Conservation (phyloP, 2,797 vertebrate species). For the Sebastes itinus region DNA sequence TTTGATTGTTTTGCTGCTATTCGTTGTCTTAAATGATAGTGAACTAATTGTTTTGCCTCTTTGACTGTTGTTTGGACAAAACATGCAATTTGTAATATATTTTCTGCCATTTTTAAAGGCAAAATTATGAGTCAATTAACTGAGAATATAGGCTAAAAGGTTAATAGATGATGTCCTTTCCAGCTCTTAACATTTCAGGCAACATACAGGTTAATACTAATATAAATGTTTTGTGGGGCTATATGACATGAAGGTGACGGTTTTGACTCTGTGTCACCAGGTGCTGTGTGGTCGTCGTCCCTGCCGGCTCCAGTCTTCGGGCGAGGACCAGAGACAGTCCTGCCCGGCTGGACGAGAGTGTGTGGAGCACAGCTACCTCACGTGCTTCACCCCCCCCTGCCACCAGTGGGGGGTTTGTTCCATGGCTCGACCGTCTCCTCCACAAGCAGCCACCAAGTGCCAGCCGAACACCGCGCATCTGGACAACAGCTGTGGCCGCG, state of each 20-base stretch:
- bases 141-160: neutral
- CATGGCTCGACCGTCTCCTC: slow-evolving; percentile 72
- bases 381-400: slow-evolving; percentile 94
- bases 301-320: slow-evolving; percentile 77
- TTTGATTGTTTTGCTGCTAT: neutral
- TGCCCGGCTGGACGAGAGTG: slow-evolving; percentile 90
- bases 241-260: neutral
- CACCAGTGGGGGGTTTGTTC: slow-evolving; percentile 92
- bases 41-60: neutral
- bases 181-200: neutral
- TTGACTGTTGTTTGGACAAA: neutral
- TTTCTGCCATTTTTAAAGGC: neutral
- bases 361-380: slow-evolving; percentile 84
- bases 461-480: slow-evolving; percentile 89
- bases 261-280: slow-evolving; percentile 70
- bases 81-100: neutral
- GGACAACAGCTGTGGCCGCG: slow-evolving; percentile 93
- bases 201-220: neutral
- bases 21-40: neutral
- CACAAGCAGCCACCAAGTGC: slow-evolving; percentile 84
- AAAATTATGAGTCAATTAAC: neutral
- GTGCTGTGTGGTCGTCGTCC: slow-evolving; percentile 92
- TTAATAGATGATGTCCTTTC: neutral
- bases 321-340: slow-evolving; percentile 69
- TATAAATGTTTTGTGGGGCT: neutral